Evolutionary conservation across 2,113 vertebrate species (phyloP).

Genomic region (Datnioides undecimradiatus): DNA sequence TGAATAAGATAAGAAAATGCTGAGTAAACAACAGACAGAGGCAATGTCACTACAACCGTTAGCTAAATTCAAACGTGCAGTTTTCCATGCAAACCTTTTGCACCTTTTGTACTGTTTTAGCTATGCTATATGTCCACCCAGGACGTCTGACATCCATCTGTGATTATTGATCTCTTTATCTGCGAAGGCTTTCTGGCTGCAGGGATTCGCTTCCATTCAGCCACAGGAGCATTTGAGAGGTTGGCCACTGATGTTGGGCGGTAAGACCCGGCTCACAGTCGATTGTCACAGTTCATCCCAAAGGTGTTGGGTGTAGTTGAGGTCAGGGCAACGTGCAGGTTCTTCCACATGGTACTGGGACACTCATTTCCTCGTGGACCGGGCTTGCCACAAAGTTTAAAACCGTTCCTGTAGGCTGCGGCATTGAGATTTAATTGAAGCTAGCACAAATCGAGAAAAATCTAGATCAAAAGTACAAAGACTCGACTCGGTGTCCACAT

Average conservation of each 20-base stretch:
- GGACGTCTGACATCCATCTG: conserved; percentile 9
- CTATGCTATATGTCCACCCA: not conserved
- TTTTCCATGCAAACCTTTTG: not conserved
- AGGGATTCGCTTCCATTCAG: conserved; percentile 12
- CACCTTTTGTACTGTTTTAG: not conserved
- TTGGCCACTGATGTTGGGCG: not conserved
- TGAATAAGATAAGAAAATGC: not conserved
- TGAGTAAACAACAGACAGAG: not conserved
- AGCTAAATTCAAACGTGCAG: not conserved
- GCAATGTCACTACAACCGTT: not conserved
- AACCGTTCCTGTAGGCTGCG: not conserved
- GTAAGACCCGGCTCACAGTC: conserved; percentile 4
- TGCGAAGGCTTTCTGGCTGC: not conserved
- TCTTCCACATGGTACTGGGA: not conserved
- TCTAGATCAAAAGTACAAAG: not conserved
- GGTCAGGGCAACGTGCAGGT: not conserved
- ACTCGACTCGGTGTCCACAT: not conserved
- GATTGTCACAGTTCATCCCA: conserved; percentile 16
- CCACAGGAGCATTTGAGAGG: not conserved
- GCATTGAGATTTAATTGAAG: not conserved
- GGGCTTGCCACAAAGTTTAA: not conserved
- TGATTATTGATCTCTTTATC: conserved; percentile 12
- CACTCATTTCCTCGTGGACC: not conserved
- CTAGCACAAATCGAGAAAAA: not conserved
- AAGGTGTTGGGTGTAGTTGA: conserved; percentile 21